phyloP scores from a whole-genome alignment of 1,140 invertebrate species.

The Dendroctonus valens region DNA sequence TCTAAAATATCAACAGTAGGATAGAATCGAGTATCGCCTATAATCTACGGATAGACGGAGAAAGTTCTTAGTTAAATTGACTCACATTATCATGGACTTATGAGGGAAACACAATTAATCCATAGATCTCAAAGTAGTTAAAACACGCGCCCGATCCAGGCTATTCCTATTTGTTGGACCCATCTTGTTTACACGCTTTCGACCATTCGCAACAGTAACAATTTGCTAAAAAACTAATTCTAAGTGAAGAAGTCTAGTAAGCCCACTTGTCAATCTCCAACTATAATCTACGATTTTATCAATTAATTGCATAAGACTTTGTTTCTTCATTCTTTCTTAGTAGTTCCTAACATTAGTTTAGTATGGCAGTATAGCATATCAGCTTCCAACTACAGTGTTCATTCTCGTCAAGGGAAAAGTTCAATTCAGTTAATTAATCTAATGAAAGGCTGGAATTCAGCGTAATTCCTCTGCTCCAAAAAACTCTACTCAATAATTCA shows the following conservation, averaged over 20 bases:
- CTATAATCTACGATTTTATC: constrained; percentile 16
- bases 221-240: too few relatives aligned
- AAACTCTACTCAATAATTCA: constrained; percentile 39
- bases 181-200: constrained; percentile 16
- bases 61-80: constrained; percentile 45
- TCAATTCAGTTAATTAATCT: not conserved
- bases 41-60: constrained; percentile 43
- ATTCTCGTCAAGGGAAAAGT: constrained; percentile 34
- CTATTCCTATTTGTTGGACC: constrained; percentile 29
- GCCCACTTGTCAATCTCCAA: too few relatives aligned
- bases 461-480: constrained; percentile 1
- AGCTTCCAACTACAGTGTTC: constrained; percentile 28
- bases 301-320: constrained; percentile 48
- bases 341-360: constrained; percentile 40
- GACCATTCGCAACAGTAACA: too few relatives aligned
- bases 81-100: constrained; percentile 36
- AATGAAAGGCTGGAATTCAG: constrained; percentile 29
- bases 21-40: constrained; percentile 40
- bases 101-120: constrained; percentile 4
- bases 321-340: constrained; percentile 46
- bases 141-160: constrained; percentile 1
- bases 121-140: constrained; percentile 6
- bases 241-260: too few relatives aligned
- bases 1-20: constrained; percentile 49
- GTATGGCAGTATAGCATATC: constrained; percentile 49